These are phyloP conservation scores for Drosophila orena DNA, from an alignment of 1,140 invertebrate species.

Conservation along the genomic window DNA sequence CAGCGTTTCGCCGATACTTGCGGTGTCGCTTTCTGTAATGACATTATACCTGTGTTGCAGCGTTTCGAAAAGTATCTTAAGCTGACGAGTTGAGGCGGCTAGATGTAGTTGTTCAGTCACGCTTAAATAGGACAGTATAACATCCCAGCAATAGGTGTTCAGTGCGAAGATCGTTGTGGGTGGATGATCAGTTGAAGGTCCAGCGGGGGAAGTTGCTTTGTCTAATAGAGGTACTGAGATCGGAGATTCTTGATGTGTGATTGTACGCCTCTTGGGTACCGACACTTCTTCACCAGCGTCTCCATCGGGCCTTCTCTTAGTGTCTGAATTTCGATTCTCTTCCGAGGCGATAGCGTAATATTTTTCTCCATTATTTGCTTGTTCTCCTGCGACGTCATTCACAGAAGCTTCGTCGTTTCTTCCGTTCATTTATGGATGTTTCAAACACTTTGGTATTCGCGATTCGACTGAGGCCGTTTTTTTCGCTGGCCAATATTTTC, in stretches of 20 bases:
- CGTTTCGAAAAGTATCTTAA: background rate
- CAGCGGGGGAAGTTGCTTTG: too few species aligned
- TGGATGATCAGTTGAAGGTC: too few species aligned
- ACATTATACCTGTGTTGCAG: background rate
- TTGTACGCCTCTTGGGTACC: too few species aligned
- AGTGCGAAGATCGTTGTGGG: constrained; percentile 2
- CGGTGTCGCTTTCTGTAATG: constrained; percentile 6
- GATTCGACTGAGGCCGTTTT: too few species aligned
- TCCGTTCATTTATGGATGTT: constrained; percentile 15
- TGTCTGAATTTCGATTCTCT: too few species aligned
- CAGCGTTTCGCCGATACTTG: background rate
- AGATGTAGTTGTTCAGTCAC: constrained; percentile 21
- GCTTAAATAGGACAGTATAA: constrained; percentile 23
- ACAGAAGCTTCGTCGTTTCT: constrained; percentile 1
- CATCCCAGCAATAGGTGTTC: background rate
- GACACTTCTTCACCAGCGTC: too few species aligned
- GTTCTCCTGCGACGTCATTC: too few species aligned
- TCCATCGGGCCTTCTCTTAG: too few species aligned
- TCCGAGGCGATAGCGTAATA: too few species aligned
- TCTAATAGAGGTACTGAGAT: too few species aligned
- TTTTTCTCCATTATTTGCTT: too few species aligned
- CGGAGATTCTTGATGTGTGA: too few species aligned
- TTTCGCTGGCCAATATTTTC: background rate
- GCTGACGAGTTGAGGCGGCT: background rate
- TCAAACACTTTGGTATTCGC: background rate